Evolutionary conservation across 2,797 vertebrate genomes (phyloP).

Genomic region (Okamejei kenojei): DNA sequence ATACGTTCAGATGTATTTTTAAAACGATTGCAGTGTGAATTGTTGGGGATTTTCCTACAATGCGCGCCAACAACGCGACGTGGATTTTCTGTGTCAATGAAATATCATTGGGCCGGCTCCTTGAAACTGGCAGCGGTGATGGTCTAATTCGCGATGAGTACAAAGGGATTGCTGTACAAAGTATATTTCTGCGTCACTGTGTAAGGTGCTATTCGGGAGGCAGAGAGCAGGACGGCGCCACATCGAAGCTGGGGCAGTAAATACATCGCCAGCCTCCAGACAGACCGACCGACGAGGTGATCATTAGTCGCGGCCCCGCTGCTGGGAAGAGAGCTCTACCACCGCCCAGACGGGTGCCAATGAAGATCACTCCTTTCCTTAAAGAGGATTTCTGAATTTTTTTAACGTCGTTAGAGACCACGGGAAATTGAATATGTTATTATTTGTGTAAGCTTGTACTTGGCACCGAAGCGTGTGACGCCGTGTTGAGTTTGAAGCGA

Average conservation of each 20-base stretch:
- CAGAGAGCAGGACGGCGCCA: fast-evolving
- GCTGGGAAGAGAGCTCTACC: not conserved
- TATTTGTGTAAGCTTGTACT: not conserved
- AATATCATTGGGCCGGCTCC: not conserved
- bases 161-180: not conserved
- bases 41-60: not conserved
- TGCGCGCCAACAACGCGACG: not conserved
- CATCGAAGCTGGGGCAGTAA: not conserved
- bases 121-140: not conserved
- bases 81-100: not conserved
- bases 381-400: not conserved
- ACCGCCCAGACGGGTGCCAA: not conserved
- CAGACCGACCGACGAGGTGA: not conserved
- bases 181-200: not conserved
- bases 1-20: not conserved
- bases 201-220: not conserved
- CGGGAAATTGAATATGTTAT: not conserved
- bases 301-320: not conserved
- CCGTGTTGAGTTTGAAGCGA: not conserved
- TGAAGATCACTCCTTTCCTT: not conserved
- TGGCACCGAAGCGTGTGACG: not conserved
- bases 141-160: not conserved
- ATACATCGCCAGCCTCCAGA: not conserved
- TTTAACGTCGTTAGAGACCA: too few relatives aligned
- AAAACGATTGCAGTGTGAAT: not conserved